Conservation (phyloP, 2,797 vertebrate species). For the Acanthurus leucopareius region DNA sequence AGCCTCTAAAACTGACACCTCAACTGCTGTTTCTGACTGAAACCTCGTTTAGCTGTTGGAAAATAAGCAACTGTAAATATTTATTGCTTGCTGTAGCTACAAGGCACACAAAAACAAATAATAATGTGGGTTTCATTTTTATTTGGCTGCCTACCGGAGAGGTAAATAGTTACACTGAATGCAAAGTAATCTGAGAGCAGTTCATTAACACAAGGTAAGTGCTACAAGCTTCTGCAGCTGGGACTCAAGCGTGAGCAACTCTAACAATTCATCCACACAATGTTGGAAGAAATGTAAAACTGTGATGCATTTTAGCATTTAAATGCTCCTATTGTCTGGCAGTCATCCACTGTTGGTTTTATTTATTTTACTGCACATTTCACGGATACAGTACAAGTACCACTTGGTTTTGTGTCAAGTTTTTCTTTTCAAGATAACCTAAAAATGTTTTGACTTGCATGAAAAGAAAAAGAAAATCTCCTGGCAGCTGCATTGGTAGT, state of each 20-base stretch:
- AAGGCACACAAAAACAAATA: constrained; percentile 20
- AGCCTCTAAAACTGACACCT: constrained; percentile 41
- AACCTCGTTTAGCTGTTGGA: constrained; percentile 31
- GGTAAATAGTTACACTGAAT: not conserved
- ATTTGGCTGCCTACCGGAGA: not conserved
- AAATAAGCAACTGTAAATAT: constrained; percentile 48
- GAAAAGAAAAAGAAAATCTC: constrained; percentile 36
- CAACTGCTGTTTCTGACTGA: constrained; percentile 33
- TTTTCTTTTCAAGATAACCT: constrained; percentile 40
- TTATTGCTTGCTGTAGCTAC: constrained; percentile 18
- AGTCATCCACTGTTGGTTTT: constrained; percentile 11
- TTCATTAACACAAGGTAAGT: not conserved
- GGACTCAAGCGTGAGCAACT: not conserved
- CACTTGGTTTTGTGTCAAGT: constrained; percentile 31
- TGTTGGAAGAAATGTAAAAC: constrained; percentile 10
- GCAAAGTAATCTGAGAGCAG: not conserved
- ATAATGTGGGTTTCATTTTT: not conserved
- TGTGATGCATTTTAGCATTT: constrained; percentile 4
- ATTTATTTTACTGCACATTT: constrained; percentile 19
- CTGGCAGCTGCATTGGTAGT: constrained; percentile 44
- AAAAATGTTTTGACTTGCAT: constrained; percentile 47
- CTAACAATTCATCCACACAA: constrained; percentile 4
- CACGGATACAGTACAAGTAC: constrained; percentile 17
- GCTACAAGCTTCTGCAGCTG: not conserved
- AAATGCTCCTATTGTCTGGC: not conserved